Evolutionary conservation across 2,888 invertebrate species (phyloP).

Genomic region (Campoletis raptor): DNA sequence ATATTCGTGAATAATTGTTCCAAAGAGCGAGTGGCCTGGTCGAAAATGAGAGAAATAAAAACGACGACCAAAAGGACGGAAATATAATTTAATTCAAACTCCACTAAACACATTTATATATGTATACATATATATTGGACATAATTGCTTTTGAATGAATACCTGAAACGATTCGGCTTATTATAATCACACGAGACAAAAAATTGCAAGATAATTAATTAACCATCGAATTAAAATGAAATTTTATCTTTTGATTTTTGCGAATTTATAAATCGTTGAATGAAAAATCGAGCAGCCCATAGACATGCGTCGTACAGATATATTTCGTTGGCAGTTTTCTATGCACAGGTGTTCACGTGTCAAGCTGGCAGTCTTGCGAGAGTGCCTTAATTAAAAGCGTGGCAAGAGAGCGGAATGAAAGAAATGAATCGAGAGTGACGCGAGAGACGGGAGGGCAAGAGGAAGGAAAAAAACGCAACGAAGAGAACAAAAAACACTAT

Average conservation of each 20-base stretch:
- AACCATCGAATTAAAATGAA: constrained; percentile 40
- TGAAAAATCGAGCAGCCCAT: neutral
- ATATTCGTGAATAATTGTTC: constrained; percentile 52
- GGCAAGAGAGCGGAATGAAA: constrained; percentile 46
- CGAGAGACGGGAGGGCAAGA: constrained; percentile 72
- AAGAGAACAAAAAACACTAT: constrained; percentile 9
- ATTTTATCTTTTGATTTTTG: constrained; percentile 36
- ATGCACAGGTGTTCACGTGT: constrained; percentile 61
- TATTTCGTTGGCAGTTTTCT: constrained; percentile 37
- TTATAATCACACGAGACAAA: constrained; percentile 39
- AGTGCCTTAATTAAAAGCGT: constrained; percentile 67
- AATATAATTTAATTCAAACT: constrained; percentile 52
- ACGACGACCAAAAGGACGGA: constrained; percentile 5
- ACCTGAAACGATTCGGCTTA: constrained; percentile 54
- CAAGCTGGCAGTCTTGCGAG: constrained; percentile 49
- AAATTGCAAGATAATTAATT: neutral
- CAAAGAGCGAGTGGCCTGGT: constrained; percentile 41
- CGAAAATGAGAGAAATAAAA: neutral
- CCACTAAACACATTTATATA: neutral
- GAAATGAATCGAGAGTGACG: constrained; percentile 36
- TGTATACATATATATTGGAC: neutral
- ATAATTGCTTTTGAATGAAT: constrained; percentile 56
- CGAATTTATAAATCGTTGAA: constrained; percentile 3
- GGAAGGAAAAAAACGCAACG: neutral
- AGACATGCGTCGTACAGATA: neutral